phyloP scores from a whole-genome alignment of 2,113 vertebrate genomes.

The Eurystomus gularis region DNA sequence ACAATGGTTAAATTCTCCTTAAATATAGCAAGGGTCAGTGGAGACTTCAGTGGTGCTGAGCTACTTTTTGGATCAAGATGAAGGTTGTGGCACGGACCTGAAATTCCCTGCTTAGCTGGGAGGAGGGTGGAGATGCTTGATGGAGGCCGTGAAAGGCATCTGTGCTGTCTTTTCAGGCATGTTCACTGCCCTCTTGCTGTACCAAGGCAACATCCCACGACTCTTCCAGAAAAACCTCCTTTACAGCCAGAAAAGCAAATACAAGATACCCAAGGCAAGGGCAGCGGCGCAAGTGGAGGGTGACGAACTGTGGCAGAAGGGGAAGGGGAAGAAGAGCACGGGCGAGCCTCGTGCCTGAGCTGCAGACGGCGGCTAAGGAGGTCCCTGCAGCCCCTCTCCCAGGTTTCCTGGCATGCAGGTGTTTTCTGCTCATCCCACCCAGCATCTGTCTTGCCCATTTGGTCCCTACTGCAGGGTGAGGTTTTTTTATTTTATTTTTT shows the following conservation, averaged over 20 bases:
- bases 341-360: not conserved
- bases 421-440: not conserved
- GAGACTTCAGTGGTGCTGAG: not conserved
- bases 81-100: not conserved
- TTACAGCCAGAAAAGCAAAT: constrained; percentile 82
- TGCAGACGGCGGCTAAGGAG: fast-evolving
- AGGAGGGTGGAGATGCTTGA: fast-evolving
- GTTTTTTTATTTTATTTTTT: not conserved
- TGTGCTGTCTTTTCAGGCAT: constrained; percentile 76
- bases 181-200: constrained; percentile 82
- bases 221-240: constrained; percentile 88
- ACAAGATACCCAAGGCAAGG: constrained; percentile 77
- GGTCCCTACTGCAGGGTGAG: not conserved
- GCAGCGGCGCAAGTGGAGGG: fast-evolving
- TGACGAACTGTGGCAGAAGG: fast-evolving
- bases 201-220: constrained; percentile 83
- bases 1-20: not conserved
- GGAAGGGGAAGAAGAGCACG: not conserved
- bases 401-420: fast-evolving
- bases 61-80: fast-evolving
- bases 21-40: fast-evolving
- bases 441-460: fast-evolving
- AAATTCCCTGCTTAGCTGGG: fast-evolving
- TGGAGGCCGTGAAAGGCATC: fast-evolving
- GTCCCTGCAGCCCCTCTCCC: not conserved